Evolutionary conservation across 2,888 invertebrate genomes (phyloP), one percentile per base, ranked within the genome.

Genomic region (Perdita meconis): DNA sequence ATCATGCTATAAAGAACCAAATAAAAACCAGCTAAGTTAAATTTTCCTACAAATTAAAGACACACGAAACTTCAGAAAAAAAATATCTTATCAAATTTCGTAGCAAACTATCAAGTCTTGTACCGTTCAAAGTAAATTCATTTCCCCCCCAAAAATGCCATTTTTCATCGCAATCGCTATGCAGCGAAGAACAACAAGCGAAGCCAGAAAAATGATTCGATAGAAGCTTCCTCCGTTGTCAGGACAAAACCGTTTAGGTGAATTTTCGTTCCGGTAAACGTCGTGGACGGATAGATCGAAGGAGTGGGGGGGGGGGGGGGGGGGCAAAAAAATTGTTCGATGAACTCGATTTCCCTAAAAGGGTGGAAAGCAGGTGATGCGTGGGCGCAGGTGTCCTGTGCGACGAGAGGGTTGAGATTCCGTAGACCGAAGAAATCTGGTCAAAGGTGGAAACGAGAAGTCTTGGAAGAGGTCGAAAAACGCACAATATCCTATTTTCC

Each of bases 401-500:
- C 60, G 2, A 5, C 22, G 64, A 56, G 3, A n/a, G 40, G 73
- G 61, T 69, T 69, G 55, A 75, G 72, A 82, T 50, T 30, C 38
- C 47, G 53, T n/a, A 47, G 59, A 40, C 56, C 65, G 64, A 77
- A 61, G 69, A 42, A 60, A 56, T 40, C 47, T n/a, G 56, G 44
- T 60, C 34, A 61, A 71, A 66, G 68, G 60, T 71, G 66, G 73
- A 63, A 74, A 78, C 76, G 72, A 84, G 12, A 55, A 76, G 77
- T 86, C 85, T 85, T 85, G 55, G 78, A 80, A 61, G 60, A 75
- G 60, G 19, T 47, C 70, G 63, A 66, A 24, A 60, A 57, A 71
- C 71, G 63, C 77, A 80, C 82, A 82, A 79, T 80, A 81, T 85
- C 72, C 82, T 61, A 79, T 88, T 87, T 76, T 87, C 85, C 83